These are phyloP conservation scores for Nomia melanderi DNA, from an alignment of 1,140 invertebrate genomes.

Conservation along the genomic window DNA sequence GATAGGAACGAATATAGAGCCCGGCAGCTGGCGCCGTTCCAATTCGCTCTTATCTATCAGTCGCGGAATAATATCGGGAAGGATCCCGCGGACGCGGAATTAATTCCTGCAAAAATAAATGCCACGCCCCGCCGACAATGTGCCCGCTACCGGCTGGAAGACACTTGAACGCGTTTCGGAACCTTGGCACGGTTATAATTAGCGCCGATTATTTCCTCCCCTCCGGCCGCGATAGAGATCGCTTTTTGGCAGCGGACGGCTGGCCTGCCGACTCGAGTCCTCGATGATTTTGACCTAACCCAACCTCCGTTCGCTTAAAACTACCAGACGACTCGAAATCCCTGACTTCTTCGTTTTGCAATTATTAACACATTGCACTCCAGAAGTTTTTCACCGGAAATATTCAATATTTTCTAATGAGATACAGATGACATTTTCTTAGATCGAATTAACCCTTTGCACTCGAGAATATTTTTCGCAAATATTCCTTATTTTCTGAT, in stretches of 20 bases:
- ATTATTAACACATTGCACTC: too few species aligned
- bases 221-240: neutral
- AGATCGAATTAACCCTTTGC: too few species aligned
- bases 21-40: constrained; percentile 56
- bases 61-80: constrained; percentile 56
- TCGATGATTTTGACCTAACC: neutral
- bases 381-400: too few species aligned
- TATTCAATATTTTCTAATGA: too few species aligned
- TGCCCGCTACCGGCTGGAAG: neutral
- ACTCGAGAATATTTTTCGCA: too few species aligned
- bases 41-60: constrained; percentile 65
- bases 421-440: too few species aligned
- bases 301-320: neutral
- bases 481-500: too few species aligned
- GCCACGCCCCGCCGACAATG: constrained; percentile 31
- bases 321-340: neutral
- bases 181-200: constrained; percentile 4
- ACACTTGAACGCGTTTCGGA: neutral
- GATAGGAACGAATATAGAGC: constrained; percentile 55
- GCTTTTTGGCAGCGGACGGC: neutral
- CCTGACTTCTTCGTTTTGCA: too few species aligned
- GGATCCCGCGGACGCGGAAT: constrained; percentile 48
- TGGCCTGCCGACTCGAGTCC: neutral
- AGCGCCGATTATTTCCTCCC: neutral
- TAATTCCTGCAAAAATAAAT: constrained; percentile 56